These are phyloP conservation scores for Lepidonotus clava DNA, from an alignment of 2,888 invertebrate species.

Conservation along the genomic window DNA sequence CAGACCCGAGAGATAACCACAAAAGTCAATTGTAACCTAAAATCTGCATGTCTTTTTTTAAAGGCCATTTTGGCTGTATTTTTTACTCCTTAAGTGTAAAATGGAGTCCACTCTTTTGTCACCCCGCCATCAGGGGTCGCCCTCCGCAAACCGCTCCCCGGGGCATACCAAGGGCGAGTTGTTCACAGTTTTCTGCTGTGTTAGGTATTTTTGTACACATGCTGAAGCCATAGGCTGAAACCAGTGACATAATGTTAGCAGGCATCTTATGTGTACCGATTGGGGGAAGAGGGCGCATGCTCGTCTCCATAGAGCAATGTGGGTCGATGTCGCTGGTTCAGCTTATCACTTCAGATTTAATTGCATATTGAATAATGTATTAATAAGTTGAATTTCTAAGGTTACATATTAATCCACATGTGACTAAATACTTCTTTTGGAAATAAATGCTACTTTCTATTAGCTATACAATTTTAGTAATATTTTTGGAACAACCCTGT, in stretches of 20 bases:
- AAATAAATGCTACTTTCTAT: no score
- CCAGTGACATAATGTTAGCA: neutral
- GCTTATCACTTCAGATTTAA: no score
- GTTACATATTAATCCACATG: no score
- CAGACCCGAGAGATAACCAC: neutral
- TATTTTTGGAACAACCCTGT: no score
- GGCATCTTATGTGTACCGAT: neutral
- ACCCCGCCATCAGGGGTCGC: neutral
- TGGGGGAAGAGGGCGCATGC: no score
- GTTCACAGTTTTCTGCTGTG: neutral
- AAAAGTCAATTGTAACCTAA: neutral
- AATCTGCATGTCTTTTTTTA: neutral
- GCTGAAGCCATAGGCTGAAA: neutral
- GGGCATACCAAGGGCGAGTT: neutral
- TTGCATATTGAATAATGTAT: no score
- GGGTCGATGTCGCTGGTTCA: no score
- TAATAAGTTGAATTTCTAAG: no score
- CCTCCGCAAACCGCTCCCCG: no score
- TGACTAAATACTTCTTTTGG: no score
- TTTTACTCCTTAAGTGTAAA: neutral
- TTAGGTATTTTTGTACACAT: neutral
- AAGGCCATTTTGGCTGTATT: neutral
- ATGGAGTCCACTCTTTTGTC: neutral
- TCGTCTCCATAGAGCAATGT: no score
- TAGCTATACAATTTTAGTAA: no score